Evolutionary conservation across 2,888 invertebrate species (phyloP).

Genomic region (Drepana falcataria): DNA sequence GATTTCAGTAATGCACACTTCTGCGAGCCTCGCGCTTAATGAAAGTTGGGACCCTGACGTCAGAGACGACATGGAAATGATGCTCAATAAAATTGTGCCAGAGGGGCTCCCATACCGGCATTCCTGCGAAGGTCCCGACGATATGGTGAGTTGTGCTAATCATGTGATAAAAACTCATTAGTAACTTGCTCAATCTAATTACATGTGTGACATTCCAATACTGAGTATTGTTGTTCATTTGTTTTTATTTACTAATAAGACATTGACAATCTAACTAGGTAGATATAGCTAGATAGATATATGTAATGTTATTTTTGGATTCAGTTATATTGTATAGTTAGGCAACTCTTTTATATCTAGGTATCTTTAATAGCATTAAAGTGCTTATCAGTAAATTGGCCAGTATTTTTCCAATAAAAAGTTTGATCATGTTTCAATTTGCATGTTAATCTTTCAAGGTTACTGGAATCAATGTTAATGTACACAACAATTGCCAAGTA

Average conservation of each 20-base stretch:
- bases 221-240: conserved; percentile 10
- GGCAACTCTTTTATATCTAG: too few relatives aligned
- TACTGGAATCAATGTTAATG: neutral
- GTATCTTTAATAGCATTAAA: too few relatives aligned
- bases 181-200: neutral
- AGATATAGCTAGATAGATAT: too few relatives aligned
- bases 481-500: conserved; percentile 4
- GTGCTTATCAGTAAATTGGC: too few relatives aligned
- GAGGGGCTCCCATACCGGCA: conserved; percentile 97
- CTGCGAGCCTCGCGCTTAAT: conserved; percentile 97
- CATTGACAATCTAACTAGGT: neutral
- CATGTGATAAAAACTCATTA: conserved; percentile 1
- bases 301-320: too few relatives aligned
- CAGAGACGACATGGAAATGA: conserved; percentile 99
- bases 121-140: conserved; percentile 98
- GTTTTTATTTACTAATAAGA: conserved; percentile 14
- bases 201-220: neutral
- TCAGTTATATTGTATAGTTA: too few relatives aligned
- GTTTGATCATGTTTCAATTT: conserved; percentile 9
- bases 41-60: conserved; percentile 99
- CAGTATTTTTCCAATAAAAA: too few relatives aligned
- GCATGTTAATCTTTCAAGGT: conserved; percentile 13
- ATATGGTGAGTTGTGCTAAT: conserved; percentile 86
- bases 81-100: conserved; percentile 99
- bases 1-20: conserved; percentile 96